These are phyloP conservation scores for Ormia ochracea DNA, from an alignment of 2,888 invertebrate genomes.

Conservation along the genomic window DNA sequence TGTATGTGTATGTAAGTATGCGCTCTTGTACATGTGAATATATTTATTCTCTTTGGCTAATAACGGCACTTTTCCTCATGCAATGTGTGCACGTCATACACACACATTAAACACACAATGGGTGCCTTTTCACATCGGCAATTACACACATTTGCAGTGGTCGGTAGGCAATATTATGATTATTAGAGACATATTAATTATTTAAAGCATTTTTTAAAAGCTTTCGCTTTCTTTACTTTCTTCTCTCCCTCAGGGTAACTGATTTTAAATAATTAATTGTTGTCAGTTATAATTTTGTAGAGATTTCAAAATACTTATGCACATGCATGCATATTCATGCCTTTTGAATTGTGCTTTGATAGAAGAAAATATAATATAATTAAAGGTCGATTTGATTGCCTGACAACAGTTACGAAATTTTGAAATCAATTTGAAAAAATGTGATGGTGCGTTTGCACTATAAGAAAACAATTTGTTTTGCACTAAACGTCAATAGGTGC, in stretches of 20 bases:
- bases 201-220: conserved; percentile 10
- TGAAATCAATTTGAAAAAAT: too few species aligned
- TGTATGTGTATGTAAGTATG: neutral
- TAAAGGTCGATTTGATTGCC: too few species aligned
- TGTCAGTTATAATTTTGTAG: neutral
- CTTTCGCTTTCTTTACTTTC: neutral
- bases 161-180: neutral
- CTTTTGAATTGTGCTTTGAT: too few species aligned
- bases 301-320: neutral
- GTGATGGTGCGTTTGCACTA: too few species aligned
- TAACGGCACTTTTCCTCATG: conserved; percentile 1
- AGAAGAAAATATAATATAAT: too few species aligned
- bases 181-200: neutral
- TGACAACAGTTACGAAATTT: too few species aligned
- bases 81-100: conserved; percentile 4
- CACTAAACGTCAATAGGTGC: too few species aligned
- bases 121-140: conserved; percentile 17
- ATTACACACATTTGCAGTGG: neutral
- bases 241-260: neutral
- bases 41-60: neutral
- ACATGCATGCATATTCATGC: too few species aligned
- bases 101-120: neutral
- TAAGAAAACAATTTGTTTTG: too few species aligned
- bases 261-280: conserved; percentile 18
- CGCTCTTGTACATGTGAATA: neutral